These are phyloP conservation scores for Cephalopholis sonnerati DNA, from an alignment of 2,113 vertebrate species.

Conservation along the genomic window DNA sequence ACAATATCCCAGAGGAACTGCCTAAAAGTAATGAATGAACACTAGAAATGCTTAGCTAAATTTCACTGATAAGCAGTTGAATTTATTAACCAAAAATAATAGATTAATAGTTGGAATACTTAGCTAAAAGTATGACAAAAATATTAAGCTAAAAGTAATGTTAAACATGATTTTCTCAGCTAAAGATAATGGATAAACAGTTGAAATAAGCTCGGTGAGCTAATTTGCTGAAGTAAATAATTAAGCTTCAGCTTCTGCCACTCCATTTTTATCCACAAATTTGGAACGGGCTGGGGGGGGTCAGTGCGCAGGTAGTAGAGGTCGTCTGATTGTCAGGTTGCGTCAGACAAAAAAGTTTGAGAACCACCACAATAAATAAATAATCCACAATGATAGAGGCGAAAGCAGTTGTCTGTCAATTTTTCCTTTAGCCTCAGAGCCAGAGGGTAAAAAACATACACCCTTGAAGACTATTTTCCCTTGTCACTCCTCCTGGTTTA, in stretches of 20 bases:
- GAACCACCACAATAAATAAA: slow-evolving; percentile 13
- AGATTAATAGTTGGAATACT: too few relatives aligned
- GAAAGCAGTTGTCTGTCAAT: slow-evolving; percentile 22
- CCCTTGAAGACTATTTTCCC: slow-evolving; percentile 51
- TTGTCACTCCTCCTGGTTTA: slow-evolving; percentile 57
- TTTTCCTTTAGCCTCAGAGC: slow-evolving; percentile 25
- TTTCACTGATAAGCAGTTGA: neutral
- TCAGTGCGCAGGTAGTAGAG: neutral
- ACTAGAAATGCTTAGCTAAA: neutral
- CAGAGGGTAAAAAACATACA: slow-evolving; percentile 30
- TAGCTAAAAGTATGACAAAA: too few relatives aligned
- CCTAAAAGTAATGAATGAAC: neutral
- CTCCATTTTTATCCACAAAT: too few relatives aligned
- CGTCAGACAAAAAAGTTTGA: neutral
- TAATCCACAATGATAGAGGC: slow-evolving; percentile 15
- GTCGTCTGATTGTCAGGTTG: neutral
- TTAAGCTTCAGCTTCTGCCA: too few relatives aligned
- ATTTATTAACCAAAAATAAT: too few relatives aligned
- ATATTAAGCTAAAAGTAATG: too few relatives aligned
- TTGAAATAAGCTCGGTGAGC: too few relatives aligned
- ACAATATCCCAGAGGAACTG: neutral
- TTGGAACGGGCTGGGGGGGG: too few relatives aligned
- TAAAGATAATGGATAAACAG: neutral
- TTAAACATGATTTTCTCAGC: neutral
- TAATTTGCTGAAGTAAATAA: too few relatives aligned